Percentiles rank a stretch among this genome's conserved stretches.
phyloP scores from a whole-genome alignment of 2,797 vertebrate genomes.

The Leucoraja ocellata region DNA sequence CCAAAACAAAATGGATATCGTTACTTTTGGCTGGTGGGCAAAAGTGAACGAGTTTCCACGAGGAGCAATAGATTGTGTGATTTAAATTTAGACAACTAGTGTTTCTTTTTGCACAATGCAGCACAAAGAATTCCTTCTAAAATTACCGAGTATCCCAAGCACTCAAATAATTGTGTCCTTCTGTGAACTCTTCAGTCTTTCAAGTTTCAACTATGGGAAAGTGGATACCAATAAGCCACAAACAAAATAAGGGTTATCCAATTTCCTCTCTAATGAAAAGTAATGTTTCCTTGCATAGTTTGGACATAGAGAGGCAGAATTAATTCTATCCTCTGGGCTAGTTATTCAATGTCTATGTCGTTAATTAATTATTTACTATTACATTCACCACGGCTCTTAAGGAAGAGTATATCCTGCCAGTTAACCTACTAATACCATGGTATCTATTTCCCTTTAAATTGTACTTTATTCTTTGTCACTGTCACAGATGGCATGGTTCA shows the following conservation, averaged over 20 bases:
- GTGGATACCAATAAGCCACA: neutral
- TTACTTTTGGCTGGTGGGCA: neutral
- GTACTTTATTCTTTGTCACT: neutral
- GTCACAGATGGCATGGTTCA: neutral
- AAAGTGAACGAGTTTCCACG: no score
- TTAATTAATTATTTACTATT: slow-evolving; percentile 18
- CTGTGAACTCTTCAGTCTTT: neutral
- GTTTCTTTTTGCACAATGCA: neutral
- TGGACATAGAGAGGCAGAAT: neutral
- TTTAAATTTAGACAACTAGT: neutral
- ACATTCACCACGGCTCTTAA: slow-evolving; percentile 6
- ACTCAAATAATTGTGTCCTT: neutral
- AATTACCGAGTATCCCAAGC: neutral
- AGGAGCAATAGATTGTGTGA: neutral
- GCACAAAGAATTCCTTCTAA: neutral
- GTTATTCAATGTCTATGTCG: neutral
- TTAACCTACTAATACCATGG: slow-evolving; percentile 1
- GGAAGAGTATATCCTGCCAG: neutral
- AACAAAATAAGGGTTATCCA: neutral
- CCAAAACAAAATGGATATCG: neutral
- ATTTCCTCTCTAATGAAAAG: neutral
- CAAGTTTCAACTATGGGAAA: neutral
- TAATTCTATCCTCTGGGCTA: neutral
- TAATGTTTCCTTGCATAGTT: neutral
- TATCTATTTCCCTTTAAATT: neutral